Conservation (phyloP, 2,888 invertebrate genomes). For the Myathropa florea region DNA sequence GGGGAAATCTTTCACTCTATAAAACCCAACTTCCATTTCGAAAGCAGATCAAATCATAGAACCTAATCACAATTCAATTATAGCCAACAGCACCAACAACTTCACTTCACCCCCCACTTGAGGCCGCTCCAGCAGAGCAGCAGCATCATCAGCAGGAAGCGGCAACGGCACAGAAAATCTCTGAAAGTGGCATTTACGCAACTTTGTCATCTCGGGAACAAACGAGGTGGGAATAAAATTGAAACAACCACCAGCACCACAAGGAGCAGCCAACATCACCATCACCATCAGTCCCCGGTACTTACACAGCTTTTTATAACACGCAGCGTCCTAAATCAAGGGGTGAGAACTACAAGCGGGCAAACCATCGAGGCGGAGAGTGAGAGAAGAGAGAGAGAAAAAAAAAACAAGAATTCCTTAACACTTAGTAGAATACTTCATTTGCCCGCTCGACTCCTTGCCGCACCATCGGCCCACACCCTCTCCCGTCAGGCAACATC, state of each 20-base stretch:
- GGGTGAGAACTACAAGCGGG: constrained; percentile 36
- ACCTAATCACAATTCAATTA: constrained; percentile 70
- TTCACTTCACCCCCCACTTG: background rate
- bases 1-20: background rate
- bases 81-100: constrained; percentile 41
- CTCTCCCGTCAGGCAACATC: constrained; percentile 5
- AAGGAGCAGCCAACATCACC: background rate
- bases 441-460: constrained; percentile 31
- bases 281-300: constrained; percentile 11
- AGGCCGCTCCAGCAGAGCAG: background rate
- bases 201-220: constrained; percentile 60
- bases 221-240: constrained; percentile 62
- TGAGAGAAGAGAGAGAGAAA: background rate
- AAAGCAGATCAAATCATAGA: constrained; percentile 68
- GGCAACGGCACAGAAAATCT: constrained; percentile 33
- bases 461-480: background rate
- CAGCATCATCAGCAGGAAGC: constrained; percentile 2
- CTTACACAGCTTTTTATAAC: constrained; percentile 53
- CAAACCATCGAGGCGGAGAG: too few species aligned
- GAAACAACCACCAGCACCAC: constrained; percentile 31
- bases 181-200: constrained; percentile 68
- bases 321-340: constrained; percentile 46
- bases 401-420: constrained; percentile 44
- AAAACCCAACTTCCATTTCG: constrained; percentile 41
- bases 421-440: constrained; percentile 66